Evolutionary conservation across 2,113 vertebrate species (phyloP).

Genomic region (Spilogale gracilis): DNA sequence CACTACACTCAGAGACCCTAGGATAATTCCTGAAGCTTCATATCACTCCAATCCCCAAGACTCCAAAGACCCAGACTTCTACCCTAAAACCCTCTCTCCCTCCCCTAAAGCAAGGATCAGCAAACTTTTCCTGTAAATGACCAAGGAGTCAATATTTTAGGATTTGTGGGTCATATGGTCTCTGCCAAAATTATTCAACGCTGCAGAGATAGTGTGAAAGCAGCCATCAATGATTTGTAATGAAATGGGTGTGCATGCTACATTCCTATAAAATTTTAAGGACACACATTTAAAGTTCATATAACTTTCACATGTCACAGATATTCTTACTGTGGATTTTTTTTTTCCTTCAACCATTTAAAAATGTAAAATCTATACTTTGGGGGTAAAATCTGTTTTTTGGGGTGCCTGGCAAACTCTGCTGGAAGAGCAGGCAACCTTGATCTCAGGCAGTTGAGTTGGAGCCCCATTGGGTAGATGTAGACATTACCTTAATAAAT

Average conservation of each 20-base stretch:
- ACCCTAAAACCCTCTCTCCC: background rate
- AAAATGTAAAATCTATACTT: background rate
- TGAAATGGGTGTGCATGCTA: background rate
- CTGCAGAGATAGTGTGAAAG: background rate
- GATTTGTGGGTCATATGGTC: too few species aligned
- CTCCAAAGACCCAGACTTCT: background rate
- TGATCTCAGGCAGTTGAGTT: background rate
- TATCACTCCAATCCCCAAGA: too few species aligned
- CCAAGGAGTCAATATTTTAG: background rate
- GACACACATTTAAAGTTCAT: background rate
- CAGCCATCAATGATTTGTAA: fast-evolving
- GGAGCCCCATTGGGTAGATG: too few species aligned
- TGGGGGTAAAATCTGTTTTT: background rate
- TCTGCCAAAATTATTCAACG: background rate
- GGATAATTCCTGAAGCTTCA: background rate
- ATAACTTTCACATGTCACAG: background rate
- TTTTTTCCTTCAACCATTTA: background rate
- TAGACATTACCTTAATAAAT: too few species aligned
- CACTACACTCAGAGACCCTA: background rate
- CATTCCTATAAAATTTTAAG: background rate
- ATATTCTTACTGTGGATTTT: background rate
- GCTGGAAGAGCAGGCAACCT: background rate
- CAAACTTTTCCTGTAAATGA: background rate
- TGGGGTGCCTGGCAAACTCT: background rate
- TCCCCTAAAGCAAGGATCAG: background rate